Percentiles rank a stretch among this genome's conserved stretches.
phyloP scores from a whole-genome alignment of 2,888 invertebrate species.

The Limnephilus rhombicus region DNA sequence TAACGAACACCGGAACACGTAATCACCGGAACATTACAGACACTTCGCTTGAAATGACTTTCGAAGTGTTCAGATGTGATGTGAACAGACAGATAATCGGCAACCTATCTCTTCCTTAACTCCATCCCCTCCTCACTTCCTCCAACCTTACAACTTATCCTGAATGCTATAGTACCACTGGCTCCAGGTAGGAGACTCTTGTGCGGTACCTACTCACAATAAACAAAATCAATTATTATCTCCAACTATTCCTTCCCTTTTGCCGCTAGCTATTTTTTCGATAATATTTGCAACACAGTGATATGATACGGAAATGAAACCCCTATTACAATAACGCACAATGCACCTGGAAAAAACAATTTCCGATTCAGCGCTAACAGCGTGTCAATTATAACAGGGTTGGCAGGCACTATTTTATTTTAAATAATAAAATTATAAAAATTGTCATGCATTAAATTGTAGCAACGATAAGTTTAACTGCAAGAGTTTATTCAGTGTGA shows the following conservation, averaged over 20 bases:
- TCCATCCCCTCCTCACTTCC: background rate
- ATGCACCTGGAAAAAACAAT: background rate
- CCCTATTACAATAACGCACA: background rate
- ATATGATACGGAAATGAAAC: background rate
- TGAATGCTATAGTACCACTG: background rate
- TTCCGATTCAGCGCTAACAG: background rate
- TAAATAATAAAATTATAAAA: no score
- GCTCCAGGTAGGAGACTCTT: background rate
- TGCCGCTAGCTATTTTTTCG: background rate
- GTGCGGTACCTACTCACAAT: background rate
- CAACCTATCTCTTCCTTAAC: background rate
- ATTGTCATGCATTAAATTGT: no score
- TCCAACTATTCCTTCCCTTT: background rate
- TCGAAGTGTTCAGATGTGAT: no score
- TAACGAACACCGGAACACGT: no score
- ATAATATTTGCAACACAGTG: background rate
- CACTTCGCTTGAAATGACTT: no score
- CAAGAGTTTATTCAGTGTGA: no score
- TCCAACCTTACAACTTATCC: background rate
- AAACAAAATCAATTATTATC: background rate
- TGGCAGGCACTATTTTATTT: background rate
- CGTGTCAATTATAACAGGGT: background rate
- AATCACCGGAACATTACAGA: no score
- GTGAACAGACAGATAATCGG: no score
- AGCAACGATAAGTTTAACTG: no score